phyloP scores from a whole-genome alignment of 2,113 vertebrate species.

The Aegithalos caudatus region DNA sequence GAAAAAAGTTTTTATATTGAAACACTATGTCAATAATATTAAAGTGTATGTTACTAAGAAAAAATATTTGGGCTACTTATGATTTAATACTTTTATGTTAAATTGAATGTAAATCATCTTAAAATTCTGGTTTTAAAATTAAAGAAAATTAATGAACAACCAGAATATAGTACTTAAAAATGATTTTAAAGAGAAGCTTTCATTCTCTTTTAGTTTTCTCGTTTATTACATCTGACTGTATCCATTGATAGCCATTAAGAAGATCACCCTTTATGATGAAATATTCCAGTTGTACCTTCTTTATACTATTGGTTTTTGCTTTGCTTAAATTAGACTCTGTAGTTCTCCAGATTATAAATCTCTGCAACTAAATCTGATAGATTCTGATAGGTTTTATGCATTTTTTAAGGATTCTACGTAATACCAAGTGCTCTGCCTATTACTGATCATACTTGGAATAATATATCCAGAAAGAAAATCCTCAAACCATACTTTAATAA shows the following conservation, averaged over 20 bases:
- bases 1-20: neutral
- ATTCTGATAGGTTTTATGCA: neutral
- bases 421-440: neutral
- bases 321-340: neutral
- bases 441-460: neutral
- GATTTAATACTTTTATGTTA: neutral
- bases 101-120: neutral
- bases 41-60: neutral
- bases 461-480: neutral
- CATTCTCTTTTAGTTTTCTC: neutral
- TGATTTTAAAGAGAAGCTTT: neutral
- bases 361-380: neutral
- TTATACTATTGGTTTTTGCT: neutral
- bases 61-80: neutral
- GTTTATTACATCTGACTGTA: neutral
- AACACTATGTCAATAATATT: neutral
- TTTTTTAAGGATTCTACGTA: neutral
- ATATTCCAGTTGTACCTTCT: neutral
- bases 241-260: neutral
- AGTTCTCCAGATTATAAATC: neutral
- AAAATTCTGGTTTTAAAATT: neutral
- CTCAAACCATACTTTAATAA: rapidly evolving
- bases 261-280: neutral
- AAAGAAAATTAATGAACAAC: neutral
- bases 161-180: rapidly evolving